Evolutionary conservation across 2,888 invertebrate species (phyloP), one percentile per base, ranked within the genome.

Genomic region (Melanostoma mellinum): DNA sequence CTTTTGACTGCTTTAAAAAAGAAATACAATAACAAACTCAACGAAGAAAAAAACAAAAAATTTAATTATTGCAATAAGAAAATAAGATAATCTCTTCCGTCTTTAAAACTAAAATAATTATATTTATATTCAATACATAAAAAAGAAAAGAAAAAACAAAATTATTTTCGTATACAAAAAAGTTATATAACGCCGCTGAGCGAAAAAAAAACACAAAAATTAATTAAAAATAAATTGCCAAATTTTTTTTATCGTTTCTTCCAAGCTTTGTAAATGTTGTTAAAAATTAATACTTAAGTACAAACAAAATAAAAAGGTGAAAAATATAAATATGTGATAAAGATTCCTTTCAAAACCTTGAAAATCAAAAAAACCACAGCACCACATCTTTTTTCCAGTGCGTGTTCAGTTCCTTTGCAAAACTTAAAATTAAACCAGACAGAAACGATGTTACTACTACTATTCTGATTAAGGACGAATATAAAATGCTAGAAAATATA

Each of bases 101-200:
- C 80, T 74, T 58, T 20, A 20, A 79, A 63, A 61, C 5, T 44
- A 6, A 69, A 65, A 84, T 53, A 65, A 53, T 65, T 65, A 38
- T 46, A 72, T 36, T 58, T 58, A 77, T 30, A 69, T 53, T 60
- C 74, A 65, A 69, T 60, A n/a, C n/a, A n/a, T n/a, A n/a, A n/a
- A 74, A 46, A 42, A 74, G 35, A 52, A 35, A 42, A 35, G 61
- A n/a, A 42, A 50, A 20, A 32, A n/a, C n/a, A 20, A 46, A 52
- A 60, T 69, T 79, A 84, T 80, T 85, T 85, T 80, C 61, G 4
- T 79, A 85, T 80, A 85, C 79, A 85, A 79, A 44, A 20, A 42
- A 63, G 10, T 71, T 65, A 75, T 67, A 72, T 33, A 63, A 58
- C 68, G 36, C 32, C 8, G 30, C 32, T 4, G 20, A 58, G 38